Evolutionary conservation across 2,797 vertebrate genomes (phyloP), one percentile per base, ranked within the genome.

Genomic region (Chloroceryle inda): DNA sequence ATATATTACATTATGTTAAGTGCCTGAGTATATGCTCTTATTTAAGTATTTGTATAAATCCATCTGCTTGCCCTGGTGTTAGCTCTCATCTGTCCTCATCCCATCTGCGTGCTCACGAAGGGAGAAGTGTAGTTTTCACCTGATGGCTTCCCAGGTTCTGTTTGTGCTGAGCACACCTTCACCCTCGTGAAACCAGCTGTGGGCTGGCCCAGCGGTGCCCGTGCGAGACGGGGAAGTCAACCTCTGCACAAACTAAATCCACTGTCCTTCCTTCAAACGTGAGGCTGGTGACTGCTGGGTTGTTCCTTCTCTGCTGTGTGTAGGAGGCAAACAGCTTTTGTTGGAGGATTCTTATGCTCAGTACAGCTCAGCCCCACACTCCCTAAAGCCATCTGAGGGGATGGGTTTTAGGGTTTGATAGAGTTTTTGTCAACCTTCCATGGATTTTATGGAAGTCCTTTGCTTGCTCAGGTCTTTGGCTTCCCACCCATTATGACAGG

Each of bases 151-250:
- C 53, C 20, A 6, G 38, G 9, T 63, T 69, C 58, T 0, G 0
- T 26, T 75, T 89, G 35, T 38, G 52, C 75, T 27, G 69, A 59
- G 58, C 38, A 9, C 29, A 49, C 23, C 52, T 31, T 89, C 11
- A 5, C 33, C 31, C 23, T 27, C 19, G 0, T 8, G 10, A 56
- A 66, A 21, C 26, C 44, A 5, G 6, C 24, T 1, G 1, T 6
- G 38, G 56, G n/a, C 56, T 44, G 42, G 47, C 49, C 55, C 27
- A 8, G 47, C 3, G 1, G 55, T 1, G 2, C 62, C 50, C 11
- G 2, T 0, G 1, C 1, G 0, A 22, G 21, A 7, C 35, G 26
- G 64, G 35, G 35, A 67, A 59, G 82, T 42, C 82, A 72, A 11
- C 53, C 59, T 4, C 55, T 20, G 18, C 55, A 33, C 26, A 71